Evolutionary conservation across 1,140 invertebrate genomes (phyloP).

Genomic region (Formica exsecta): DNA sequence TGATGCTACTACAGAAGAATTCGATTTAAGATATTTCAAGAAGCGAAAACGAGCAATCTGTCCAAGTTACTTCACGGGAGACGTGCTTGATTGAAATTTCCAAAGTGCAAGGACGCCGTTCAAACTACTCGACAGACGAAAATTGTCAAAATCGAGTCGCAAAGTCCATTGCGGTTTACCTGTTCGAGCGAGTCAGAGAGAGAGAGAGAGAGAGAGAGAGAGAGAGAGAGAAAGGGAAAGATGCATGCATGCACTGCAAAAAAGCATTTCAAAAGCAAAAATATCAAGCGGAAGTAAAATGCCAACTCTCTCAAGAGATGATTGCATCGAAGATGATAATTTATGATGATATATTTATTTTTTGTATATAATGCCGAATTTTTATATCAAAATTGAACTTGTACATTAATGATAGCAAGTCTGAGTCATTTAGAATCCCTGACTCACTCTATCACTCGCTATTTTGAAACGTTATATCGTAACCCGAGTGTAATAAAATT

Average conservation of each 20-base stretch:
- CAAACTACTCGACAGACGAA: conserved; percentile 8
- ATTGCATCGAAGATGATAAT: background rate
- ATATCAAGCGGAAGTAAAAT: conserved; percentile 28
- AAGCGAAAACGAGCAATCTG: background rate
- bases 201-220: too few species aligned
- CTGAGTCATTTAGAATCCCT: background rate
- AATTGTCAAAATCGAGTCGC: conserved; percentile 16
- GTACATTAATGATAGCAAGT: background rate
- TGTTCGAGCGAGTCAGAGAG: conserved; percentile 49
- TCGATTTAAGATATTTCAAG: too few species aligned
- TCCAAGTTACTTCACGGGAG: background rate
- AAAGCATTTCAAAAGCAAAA: conserved; percentile 35
- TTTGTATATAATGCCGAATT: background rate
- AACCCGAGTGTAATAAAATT: background rate
- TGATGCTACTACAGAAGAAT: too few species aligned
- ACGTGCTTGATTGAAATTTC: conserved; percentile 4
- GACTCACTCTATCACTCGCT: background rate
- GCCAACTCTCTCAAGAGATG: background rate
- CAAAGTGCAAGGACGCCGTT: conserved; percentile 26
- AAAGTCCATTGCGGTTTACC: conserved; percentile 64
- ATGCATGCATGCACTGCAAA: background rate
- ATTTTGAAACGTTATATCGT: background rate
- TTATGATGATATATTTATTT: background rate
- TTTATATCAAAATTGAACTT: background rate
- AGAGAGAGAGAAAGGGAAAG: background rate